phyloP scores from a whole-genome alignment of 2,888 invertebrate species.

The Alloplasta piceator region DNA sequence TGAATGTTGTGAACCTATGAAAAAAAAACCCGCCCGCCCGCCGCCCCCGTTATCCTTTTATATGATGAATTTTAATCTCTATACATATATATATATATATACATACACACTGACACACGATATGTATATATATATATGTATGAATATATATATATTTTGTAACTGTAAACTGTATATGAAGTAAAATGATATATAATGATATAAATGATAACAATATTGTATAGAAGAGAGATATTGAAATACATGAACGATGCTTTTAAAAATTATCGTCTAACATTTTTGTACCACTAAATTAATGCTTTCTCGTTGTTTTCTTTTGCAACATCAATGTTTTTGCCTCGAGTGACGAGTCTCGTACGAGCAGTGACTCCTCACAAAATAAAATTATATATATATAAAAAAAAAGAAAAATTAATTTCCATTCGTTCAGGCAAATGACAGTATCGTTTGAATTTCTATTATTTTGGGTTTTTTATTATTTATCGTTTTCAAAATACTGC shows the following conservation, averaged over 20 bases:
- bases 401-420: neutral
- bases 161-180: constrained; percentile 82
- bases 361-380: constrained; percentile 18
- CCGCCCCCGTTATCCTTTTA: constrained; percentile 62
- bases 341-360: constrained; percentile 19
- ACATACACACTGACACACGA: constrained; percentile 80
- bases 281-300: constrained; percentile 81
- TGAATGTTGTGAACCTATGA: constrained; percentile 68
- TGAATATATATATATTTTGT: constrained; percentile 81
- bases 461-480: constrained; percentile 19
- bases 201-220: constrained; percentile 82
- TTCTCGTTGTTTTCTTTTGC: constrained; percentile 69
- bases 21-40: constrained; percentile 35
- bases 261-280: constrained; percentile 82
- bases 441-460: constrained; percentile 55
- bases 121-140: constrained; percentile 65
- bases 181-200: constrained; percentile 81
- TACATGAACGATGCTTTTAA: constrained; percentile 83
- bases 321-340: constrained; percentile 62
- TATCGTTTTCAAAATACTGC: neutral
- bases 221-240: constrained; percentile 84
- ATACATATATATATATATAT: constrained; percentile 75
- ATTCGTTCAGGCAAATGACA: constrained; percentile 25
- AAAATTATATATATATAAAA: constrained; percentile 3
- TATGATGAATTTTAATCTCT: constrained; percentile 66